Evolutionary conservation across 1,140 invertebrate species (phyloP).

Genomic region (Rhynchophorus ferrugineus): DNA sequence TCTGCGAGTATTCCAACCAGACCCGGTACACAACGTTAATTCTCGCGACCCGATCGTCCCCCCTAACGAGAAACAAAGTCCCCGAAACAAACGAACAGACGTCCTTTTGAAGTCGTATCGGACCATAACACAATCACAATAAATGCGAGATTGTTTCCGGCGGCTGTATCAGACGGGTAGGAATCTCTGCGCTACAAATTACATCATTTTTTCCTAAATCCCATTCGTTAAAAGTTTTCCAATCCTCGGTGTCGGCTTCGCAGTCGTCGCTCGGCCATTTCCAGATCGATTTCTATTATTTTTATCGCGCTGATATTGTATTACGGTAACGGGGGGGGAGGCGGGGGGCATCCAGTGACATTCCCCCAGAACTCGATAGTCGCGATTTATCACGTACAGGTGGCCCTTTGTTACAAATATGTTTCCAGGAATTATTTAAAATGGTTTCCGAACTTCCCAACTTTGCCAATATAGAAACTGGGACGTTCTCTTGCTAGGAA

Average conservation of each 20-base stretch:
- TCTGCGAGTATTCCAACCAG: too few species aligned
- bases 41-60: too few species aligned
- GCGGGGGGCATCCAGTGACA: background rate
- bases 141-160: conserved; percentile 14
- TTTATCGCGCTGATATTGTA: conserved; percentile 21
- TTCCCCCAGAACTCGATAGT: too few species aligned
- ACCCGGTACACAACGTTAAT: too few species aligned
- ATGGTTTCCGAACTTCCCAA: too few species aligned
- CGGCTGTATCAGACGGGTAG: conserved; percentile 7
- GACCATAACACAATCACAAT: conserved; percentile 20
- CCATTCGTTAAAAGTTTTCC: conserved; percentile 26
- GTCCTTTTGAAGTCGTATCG: conserved; percentile 7
- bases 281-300: conserved; percentile 25
- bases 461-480: too few species aligned
- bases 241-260: conserved; percentile 22
- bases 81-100: background rate
- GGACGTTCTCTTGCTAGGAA: too few species aligned
- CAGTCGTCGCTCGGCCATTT: conserved; percentile 16
- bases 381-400: too few species aligned
- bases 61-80: background rate
- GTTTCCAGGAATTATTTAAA: too few species aligned
- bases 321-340: conserved; percentile 13
- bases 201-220: conserved; percentile 25
- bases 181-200: conserved; percentile 20
- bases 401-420: too few species aligned